Base-by-base conservation (phyloP, 1,140 invertebrate genomes). In the Radopholus similis region DNA sequence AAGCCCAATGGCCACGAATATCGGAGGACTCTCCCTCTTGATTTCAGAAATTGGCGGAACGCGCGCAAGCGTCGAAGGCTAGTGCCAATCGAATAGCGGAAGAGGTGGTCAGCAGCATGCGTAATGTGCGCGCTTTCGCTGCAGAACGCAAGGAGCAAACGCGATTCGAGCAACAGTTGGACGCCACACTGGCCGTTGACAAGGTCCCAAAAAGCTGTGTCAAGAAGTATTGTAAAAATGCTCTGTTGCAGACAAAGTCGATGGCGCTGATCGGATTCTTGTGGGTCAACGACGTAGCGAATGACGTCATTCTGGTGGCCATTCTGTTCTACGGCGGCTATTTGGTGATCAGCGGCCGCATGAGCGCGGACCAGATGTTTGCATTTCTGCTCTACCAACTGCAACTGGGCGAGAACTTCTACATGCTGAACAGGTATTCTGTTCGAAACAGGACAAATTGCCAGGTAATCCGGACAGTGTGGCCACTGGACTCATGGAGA, bases 401-500 rank as follows among this genome's bases (percentile, higher is more conserved):
- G 71, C 78, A 83, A 55, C 55, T 82, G 21, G 80, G 72, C 15
- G 81, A 83, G 23, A 83, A 82, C 51, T 69, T 81, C 37, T 71
- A 75, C 53, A 69, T 77, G 35, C 28, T 66, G 8, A 74, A 30
- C 34, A 35, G 40, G 60, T 70, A n/a, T n/a, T n/a, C n/a, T n/a
- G n/a, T n/a, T n/a, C n/a, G n/a, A n/a, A n/a, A n/a, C 35, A 67
- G 54, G 8, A 4, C 26, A 23, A 58, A 28, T 40, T 28, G 30
- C n/a, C 11, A 8, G n/a, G 35, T 70, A n/a, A n/a, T n/a, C n/a
- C n/a, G n/a, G n/a, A n/a, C 74, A 56, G 23, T 72, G 84, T 85
- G 15, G 84, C 82, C 66, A 83, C 83, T 35, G 83, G 83, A 34
- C 56, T 85, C 15, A 85, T 85, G 84, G 82, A 84, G 58, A 79